These are phyloP conservation scores for Oligia fasciuncula DNA, from an alignment of 2,888 invertebrate species.

Conservation along the genomic window DNA sequence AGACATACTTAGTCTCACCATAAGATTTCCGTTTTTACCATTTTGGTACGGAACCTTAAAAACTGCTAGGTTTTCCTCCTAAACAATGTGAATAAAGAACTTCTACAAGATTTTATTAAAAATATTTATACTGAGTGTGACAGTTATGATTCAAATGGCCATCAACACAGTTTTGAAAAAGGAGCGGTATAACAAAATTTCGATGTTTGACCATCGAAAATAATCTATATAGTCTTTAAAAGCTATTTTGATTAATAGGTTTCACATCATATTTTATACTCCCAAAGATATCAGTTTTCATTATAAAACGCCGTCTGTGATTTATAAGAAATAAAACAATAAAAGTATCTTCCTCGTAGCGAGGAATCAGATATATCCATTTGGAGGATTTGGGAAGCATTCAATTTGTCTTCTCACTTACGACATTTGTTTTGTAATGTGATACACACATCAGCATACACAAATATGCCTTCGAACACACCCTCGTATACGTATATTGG, in stretches of 20 bases:
- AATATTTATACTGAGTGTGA: neutral
- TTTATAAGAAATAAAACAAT: slow-evolving; percentile 30
- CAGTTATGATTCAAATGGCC: slow-evolving; percentile 1
- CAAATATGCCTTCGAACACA: slow-evolving; percentile 35
- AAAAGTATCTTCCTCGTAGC: slow-evolving; percentile 27
- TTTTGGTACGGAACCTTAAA: no score
- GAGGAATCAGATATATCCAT: slow-evolving; percentile 59
- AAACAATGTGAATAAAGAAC: neutral
- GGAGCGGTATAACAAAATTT: neutral
- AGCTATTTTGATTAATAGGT: neutral
- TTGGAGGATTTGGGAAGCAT: slow-evolving; percentile 51
- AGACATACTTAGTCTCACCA: no score
- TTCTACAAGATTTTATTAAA: neutral
- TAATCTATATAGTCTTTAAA: neutral
- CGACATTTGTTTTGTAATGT: slow-evolving; percentile 61
- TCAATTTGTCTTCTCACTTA: slow-evolving; percentile 61
- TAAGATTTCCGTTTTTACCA: no score
- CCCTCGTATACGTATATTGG: slow-evolving; percentile 1
- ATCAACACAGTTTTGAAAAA: neutral
- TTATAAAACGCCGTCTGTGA: neutral
- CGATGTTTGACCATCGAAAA: neutral
- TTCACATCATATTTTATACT: neutral
- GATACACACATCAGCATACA: slow-evolving; percentile 50
- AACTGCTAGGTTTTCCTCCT: neutral
- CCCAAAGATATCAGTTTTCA: neutral